These are phyloP conservation scores for Liparis tanakae DNA, from an alignment of 2,797 vertebrate species.

Conservation along the genomic window DNA sequence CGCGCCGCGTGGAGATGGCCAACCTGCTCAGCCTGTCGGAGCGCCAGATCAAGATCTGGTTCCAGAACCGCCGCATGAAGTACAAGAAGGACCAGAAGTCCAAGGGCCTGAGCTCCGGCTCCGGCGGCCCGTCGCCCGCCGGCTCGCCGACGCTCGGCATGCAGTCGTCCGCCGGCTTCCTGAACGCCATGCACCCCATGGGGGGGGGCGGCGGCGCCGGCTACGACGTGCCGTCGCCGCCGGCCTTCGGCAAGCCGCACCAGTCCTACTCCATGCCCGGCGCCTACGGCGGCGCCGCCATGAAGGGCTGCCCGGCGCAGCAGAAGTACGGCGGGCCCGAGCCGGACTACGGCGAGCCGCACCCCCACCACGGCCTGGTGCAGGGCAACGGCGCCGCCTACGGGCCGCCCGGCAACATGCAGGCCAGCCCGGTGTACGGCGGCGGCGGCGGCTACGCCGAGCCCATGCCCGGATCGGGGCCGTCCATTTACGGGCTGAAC, in stretches of 20 bases:
- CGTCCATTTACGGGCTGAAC: conserved; percentile 94
- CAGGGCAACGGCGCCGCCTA: conserved; percentile 91
- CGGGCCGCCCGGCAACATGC: conserved; percentile 86
- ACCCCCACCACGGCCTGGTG: conserved; percentile 88
- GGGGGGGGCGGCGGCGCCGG: conserved; percentile 82
- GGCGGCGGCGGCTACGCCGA: conserved; percentile 92
- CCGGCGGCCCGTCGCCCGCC: conserved; percentile 92
- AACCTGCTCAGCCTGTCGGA: conserved; percentile 97
- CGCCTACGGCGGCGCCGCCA: conserved; percentile 90
- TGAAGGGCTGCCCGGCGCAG: conserved; percentile 92
- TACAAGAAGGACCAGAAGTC: conserved; percentile 98
- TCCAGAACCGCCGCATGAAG: conserved; percentile 98
- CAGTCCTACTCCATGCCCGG: conserved; percentile 93
- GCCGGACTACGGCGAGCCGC: conserved; percentile 87
- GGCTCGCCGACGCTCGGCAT: conserved; percentile 94
- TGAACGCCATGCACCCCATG: conserved; percentile 94
- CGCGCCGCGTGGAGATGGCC: conserved; percentile 96
- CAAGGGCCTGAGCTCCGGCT: conserved; percentile 94
- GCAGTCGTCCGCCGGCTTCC: conserved; percentile 93
- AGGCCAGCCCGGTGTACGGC: conserved; percentile 93
- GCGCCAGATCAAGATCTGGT: conserved; percentile 99
- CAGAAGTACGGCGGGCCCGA: conserved; percentile 91
- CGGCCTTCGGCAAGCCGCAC: conserved; percentile 93
- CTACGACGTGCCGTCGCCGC: conserved; percentile 94
- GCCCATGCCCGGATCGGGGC: conserved; percentile 90